These are phyloP conservation scores for Tichodroma muraria DNA, from an alignment of 2,113 vertebrate species.

Conservation along the genomic window DNA sequence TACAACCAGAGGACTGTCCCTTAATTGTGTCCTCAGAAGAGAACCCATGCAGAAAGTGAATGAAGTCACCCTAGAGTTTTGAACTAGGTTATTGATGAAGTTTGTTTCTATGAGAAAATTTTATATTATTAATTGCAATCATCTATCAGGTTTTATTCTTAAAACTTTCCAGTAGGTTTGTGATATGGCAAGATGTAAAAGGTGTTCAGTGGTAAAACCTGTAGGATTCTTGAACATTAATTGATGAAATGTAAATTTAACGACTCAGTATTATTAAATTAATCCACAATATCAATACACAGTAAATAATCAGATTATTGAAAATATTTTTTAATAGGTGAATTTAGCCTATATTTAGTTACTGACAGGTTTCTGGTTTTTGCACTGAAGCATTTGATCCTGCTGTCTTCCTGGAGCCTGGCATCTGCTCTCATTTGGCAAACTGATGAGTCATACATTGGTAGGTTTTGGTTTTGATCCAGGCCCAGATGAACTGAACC, in stretches of 20 bases:
- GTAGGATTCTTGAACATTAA: not conserved
- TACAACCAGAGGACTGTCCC: not conserved
- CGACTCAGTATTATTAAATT: not conserved
- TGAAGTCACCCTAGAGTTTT: not conserved
- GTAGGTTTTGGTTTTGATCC: not conserved
- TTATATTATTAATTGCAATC: not conserved
- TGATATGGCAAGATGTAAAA: not conserved
- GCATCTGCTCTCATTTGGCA: not conserved
- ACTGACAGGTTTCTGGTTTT: not conserved
- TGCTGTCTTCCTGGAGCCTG: not conserved
- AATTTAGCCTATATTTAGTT: not conserved
- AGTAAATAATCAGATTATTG: not conserved
- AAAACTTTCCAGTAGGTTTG: not conserved
- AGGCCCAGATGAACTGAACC: not conserved
- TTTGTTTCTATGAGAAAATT: not conserved
- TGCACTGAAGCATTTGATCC: not conserved
- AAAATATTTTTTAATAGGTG: not conserved
- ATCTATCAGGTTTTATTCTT: not conserved
- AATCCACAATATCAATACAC: not conserved
- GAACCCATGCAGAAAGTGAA: not conserved
- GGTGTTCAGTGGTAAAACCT: not conserved
- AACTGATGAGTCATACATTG: not conserved
- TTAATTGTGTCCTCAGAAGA: not conserved
- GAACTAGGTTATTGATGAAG: not conserved
- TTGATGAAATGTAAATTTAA: not conserved